Base-by-base conservation (phyloP, 2,113 vertebrate genomes). In the Protobothrops flavoviridis region DNA sequence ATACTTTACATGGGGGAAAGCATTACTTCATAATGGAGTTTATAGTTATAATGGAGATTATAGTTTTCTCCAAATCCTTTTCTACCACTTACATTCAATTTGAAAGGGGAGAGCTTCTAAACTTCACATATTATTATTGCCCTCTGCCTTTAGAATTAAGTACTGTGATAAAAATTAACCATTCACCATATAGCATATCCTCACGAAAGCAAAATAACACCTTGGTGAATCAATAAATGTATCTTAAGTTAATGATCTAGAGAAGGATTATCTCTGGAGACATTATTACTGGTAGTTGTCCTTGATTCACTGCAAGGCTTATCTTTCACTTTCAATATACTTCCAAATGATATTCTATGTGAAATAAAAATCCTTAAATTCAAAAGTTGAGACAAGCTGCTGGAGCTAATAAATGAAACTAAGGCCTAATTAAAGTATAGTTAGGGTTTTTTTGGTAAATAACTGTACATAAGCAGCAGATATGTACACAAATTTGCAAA, bases 91-190 rank as follows among this genome's bases (percentile, higher is more conserved):
- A 89, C 85, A 92, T 94, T 95, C 94, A 94, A 91, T 90, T 92
- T 89, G 90, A 56, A 95, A 94, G 91, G 81, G 20, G 95, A 96
- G 87, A 90, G 94, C 91, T 90, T 33, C 87, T 95, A 85, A 94
- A 69, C 45, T 95, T 95, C 92, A 90, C 91, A 92, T 74, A 88
- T 85, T 95, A 92, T 95, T 87, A 94, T 93, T 93, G 87, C 93
- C 90, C 95, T 92, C 91, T 95, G 93, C 92, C 43, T 39, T 91
- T 81, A 85, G 64, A 15, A 50, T 91, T 94, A 94, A 95, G 93
- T 90, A 94, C n/a, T 94, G 50, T 93, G 95, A 95, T 96, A 96
- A 94, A 91, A 87, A 94, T 94, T 95, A 95, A 95, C 95, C 93
- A 85, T 93, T 96, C 94, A 92, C 81, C 94, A 85, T 85, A 45